phyloP scores from a whole-genome alignment of 1,140 invertebrate species.

The Sitobion miscanthi region DNA sequence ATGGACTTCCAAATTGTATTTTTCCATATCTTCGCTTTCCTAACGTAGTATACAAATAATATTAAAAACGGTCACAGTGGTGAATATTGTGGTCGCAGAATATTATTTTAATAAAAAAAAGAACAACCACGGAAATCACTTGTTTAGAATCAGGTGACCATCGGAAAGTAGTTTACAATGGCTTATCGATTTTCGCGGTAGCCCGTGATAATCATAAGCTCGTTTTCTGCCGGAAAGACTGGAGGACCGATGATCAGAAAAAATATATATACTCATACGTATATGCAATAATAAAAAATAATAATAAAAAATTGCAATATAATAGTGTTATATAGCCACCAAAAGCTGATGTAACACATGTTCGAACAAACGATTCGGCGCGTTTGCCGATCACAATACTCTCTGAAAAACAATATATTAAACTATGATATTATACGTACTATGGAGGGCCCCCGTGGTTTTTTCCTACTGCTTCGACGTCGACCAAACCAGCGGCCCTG shows the following conservation, averaged over 20 bases:
- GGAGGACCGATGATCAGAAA: not conserved
- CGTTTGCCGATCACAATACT: not conserved
- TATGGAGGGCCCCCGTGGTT: not conserved
- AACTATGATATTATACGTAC: not conserved
- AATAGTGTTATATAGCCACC: not conserved
- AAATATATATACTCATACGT: not conserved
- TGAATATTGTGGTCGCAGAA: not conserved
- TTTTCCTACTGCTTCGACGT: not conserved
- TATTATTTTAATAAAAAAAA: not conserved
- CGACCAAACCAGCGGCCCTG: not conserved
- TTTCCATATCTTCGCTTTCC: not conserved
- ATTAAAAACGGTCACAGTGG: not conserved
- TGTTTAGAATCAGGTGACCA: not conserved
- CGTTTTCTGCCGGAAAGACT: conserved; percentile 17
- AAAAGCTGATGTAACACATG: conserved; percentile 41
- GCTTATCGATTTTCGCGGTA: not conserved
- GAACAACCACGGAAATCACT: not conserved
- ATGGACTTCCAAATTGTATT: not conserved
- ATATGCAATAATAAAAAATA: not conserved
- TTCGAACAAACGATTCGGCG: conserved; percentile 26
- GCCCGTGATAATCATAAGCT: conserved; percentile 26
- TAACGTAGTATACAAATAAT: not conserved
- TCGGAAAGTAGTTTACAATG: conserved; percentile 1
- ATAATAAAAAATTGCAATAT: conserved; percentile 46
- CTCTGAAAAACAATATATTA: conserved; percentile 30